Evolutionary conservation across 2,888 invertebrate genomes (phyloP).

Genomic region (Polylopha cassiicola): DNA sequence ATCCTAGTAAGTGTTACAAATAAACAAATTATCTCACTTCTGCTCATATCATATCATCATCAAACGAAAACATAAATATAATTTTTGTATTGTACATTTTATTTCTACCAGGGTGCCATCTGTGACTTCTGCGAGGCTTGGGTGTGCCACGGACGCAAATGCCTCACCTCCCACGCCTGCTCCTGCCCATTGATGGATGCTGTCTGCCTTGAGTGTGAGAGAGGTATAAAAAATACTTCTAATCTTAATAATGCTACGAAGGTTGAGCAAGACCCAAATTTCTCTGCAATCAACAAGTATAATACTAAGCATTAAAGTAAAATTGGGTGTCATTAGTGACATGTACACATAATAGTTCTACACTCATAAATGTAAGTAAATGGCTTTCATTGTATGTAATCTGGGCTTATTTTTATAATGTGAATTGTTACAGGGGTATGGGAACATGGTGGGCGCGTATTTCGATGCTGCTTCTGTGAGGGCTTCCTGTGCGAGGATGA

Average conservation of each 20-base stretch:
- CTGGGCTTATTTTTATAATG: conserved; percentile 12
- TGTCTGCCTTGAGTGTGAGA: conserved; percentile 92
- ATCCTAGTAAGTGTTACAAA: too few species aligned
- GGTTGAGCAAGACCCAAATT: too few species aligned
- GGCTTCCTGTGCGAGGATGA: conserved; percentile 95
- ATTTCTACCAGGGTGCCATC: conserved; percentile 91
- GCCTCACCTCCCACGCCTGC: conserved; percentile 93
- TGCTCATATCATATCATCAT: too few species aligned
- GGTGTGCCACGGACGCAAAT: conserved; percentile 96
- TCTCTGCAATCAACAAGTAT: too few species aligned
- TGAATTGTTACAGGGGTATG: conserved; percentile 81
- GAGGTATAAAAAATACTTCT: conserved; percentile 61
- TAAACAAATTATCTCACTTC: too few species aligned
- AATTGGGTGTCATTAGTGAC: too few species aligned
- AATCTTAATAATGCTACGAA: neutral
- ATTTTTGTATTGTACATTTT: neutral
- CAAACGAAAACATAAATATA: neutral
- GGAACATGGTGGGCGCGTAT: conserved; percentile 96
- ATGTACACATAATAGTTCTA: too few species aligned
- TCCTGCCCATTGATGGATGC: conserved; percentile 93
- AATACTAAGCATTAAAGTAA: too few species aligned
- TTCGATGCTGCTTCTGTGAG: conserved; percentile 93
- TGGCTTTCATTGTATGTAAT: neutral
- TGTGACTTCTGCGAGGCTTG: conserved; percentile 99
- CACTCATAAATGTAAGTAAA: too few species aligned